A percentile compares a stretch with the other conserved stretches of the same genome.
Conservation (phyloP, 1,140 invertebrate genomes). For the Cydia pomonella region DNA sequence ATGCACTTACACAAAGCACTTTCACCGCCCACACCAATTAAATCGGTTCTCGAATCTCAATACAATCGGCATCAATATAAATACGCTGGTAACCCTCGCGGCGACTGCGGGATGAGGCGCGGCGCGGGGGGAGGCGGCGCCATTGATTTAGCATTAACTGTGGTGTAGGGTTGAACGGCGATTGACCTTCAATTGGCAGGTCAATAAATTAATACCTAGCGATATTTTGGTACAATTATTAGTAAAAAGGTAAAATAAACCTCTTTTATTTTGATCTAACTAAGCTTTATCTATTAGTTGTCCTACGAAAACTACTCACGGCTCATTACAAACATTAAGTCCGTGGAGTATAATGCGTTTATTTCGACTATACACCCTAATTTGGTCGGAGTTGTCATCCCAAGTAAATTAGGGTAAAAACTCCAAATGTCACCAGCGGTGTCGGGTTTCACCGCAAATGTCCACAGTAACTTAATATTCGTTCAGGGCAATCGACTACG, state of each 20-base stretch:
- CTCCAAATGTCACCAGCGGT: constrained; percentile 18
- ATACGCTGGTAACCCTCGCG: background rate
- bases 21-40: constrained; percentile 18
- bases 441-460: constrained; percentile 15
- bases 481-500: background rate
- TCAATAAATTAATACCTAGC: background rate
- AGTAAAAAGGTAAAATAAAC: no score
- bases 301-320: background rate
- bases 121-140: background rate
- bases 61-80: background rate
- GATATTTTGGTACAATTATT: background rate
- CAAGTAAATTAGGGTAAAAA: constrained; percentile 12
- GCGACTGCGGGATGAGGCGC: background rate
- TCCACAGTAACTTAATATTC: constrained; percentile 3
- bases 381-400: constrained; percentile 3
- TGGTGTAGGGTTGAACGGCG: constrained; percentile 17
- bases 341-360: background rate
- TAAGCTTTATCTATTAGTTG: no score
- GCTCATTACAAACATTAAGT: background rate
- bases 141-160: constrained; percentile 20
- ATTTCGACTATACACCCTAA: background rate
- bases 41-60: constrained; percentile 21
- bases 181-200: constrained; percentile 22
- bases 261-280: background rate
- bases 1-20: constrained; percentile 21